A percentile compares a stretch with the other conserved stretches of the same genome.
These are phyloP conservation scores for Myiotriccus ornatus DNA, from an alignment of 2,797 vertebrate species.

Conservation along the genomic window DNA sequence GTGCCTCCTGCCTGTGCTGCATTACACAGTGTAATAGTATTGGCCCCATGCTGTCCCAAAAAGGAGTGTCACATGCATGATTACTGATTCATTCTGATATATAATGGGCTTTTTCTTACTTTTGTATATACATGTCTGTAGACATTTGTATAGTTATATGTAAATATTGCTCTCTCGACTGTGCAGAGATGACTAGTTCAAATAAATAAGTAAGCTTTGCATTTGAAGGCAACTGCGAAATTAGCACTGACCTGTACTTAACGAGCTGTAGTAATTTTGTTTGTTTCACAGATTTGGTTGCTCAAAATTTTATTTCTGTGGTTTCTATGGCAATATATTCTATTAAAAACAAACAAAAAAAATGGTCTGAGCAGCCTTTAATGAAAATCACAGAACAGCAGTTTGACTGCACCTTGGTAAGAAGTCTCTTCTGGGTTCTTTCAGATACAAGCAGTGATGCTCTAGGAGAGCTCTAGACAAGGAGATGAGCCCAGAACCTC, in stretches of 20 bases:
- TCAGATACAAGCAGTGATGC: neutral
- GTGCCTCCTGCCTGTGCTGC: neutral
- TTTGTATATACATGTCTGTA: neutral
- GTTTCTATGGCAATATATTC: neutral
- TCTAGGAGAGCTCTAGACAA: neutral
- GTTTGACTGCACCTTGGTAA: neutral
- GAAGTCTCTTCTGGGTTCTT: neutral
- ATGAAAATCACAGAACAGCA: neutral
- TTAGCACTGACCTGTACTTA: neutral
- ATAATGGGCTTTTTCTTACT: neutral
- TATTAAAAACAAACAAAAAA: neutral
- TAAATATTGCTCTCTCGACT: neutral
- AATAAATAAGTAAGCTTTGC: neutral
- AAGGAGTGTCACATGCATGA: neutral
- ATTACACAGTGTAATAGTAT: neutral
- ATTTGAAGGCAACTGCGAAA: neutral
- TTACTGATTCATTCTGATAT: neutral
- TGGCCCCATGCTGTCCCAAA: neutral
- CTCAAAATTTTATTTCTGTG: neutral
- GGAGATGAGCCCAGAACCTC: neutral
- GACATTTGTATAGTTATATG: neutral
- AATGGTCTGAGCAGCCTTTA: neutral
- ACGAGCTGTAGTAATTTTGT: neutral
- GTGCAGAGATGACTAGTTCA: neutral
- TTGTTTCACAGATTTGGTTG: neutral